Percentiles rank a stretch among this genome's conserved stretches.
These are phyloP conservation scores for Pomacea canaliculata DNA, from an alignment of 2,888 invertebrate species.

Conservation along the genomic window DNA sequence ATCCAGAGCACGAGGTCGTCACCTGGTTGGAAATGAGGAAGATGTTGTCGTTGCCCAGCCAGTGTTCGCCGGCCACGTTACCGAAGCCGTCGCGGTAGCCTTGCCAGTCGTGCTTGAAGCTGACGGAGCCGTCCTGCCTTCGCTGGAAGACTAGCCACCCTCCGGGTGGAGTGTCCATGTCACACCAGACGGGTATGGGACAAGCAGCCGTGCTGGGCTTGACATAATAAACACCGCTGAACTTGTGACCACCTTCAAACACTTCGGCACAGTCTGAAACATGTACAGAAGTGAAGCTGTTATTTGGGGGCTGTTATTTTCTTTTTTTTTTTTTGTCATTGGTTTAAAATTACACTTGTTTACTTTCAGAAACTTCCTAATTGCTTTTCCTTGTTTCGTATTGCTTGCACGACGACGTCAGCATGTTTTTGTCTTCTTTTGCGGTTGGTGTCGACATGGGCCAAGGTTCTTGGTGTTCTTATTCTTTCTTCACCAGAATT, in stretches of 20 bases:
- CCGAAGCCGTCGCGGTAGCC: slow-evolving; percentile 66
- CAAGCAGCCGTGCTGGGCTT: slow-evolving; percentile 61
- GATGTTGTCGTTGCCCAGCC: slow-evolving; percentile 67
- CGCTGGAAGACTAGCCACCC: slow-evolving; percentile 65
- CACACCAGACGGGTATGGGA: slow-evolving; percentile 77
- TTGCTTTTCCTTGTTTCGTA: not conserved
- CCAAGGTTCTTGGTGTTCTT: too few relatives aligned
- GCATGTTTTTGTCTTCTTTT: too few relatives aligned
- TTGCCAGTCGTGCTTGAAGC: slow-evolving; percentile 61
- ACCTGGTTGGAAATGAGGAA: slow-evolving; percentile 64
- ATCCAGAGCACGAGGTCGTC: too few relatives aligned
- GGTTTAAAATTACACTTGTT: not conserved
- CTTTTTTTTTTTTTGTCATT: too few relatives aligned
- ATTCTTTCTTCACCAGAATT: too few relatives aligned
- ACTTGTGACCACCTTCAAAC: slow-evolving; percentile 51
- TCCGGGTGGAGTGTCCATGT: slow-evolving; percentile 72
- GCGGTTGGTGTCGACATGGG: too few relatives aligned
- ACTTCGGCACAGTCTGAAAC: slow-evolving; percentile 64
- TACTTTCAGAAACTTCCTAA: not conserved
- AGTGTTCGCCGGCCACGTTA: slow-evolving; percentile 60
- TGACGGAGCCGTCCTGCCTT: slow-evolving; percentile 50
- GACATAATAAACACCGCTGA: slow-evolving; percentile 64
- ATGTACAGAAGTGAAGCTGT: not conserved
- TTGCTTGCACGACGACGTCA: too few relatives aligned
- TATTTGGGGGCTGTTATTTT: not conserved